Evolutionary conservation across 2,113 vertebrate genomes (phyloP).

Genomic region (Colaptes auratus): DNA sequence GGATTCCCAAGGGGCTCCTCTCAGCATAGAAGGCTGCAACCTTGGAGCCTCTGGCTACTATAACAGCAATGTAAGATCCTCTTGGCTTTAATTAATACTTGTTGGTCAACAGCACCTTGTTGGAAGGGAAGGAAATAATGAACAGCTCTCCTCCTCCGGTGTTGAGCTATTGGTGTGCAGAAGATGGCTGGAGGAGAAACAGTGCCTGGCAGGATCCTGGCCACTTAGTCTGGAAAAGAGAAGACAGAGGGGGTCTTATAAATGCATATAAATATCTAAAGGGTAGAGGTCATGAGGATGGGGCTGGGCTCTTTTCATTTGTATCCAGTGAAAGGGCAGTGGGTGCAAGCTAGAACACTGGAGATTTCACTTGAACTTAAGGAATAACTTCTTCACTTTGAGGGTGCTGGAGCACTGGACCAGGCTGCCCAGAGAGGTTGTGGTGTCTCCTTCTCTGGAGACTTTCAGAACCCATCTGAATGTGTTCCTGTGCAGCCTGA

Average conservation of each 20-base stretch:
- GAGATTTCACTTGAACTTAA: too few species aligned
- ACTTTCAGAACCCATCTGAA: too few species aligned
- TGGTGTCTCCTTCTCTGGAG: too few species aligned
- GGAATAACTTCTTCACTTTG: too few species aligned
- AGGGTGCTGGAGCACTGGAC: too few species aligned
- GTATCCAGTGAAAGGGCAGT: too few species aligned
- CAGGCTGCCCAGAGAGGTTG: too few species aligned
- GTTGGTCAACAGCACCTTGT: background rate
- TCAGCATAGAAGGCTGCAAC: slow-evolving; percentile 75
- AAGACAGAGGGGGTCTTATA: background rate
- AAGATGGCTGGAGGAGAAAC: background rate
- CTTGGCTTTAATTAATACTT: background rate
- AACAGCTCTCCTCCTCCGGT: background rate
- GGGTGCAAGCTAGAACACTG: too few species aligned
- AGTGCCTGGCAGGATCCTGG: background rate
- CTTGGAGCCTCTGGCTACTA: slow-evolving; percentile 76
- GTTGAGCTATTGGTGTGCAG: background rate
- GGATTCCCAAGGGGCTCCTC: slow-evolving; percentile 28
- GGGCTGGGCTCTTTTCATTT: too few species aligned
- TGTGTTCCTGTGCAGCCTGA: too few species aligned
- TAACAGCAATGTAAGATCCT: slow-evolving; percentile 67
- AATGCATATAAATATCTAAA: too few species aligned
- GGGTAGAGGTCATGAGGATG: too few species aligned
- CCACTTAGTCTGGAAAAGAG: background rate
- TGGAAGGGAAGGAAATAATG: background rate